Evolutionary conservation across 2,888 invertebrate species (phyloP).

Genomic region (Neoascia interrupta): DNA sequence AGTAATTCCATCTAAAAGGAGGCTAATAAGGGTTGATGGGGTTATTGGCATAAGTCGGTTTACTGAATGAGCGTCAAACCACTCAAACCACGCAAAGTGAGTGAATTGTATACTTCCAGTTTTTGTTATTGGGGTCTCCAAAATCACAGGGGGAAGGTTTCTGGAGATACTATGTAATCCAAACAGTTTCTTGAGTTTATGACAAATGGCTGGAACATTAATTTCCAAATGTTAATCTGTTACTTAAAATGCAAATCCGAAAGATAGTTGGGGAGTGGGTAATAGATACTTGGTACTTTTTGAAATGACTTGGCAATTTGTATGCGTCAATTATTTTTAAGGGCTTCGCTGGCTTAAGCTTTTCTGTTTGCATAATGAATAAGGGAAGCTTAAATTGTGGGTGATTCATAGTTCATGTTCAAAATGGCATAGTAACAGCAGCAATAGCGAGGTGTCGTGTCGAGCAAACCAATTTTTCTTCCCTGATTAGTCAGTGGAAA

Average conservation of each 20-base stretch:
- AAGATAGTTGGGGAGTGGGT: slow-evolving; percentile 47
- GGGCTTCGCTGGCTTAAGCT: too few relatives aligned
- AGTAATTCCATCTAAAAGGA: slow-evolving; percentile 37
- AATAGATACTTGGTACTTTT: slow-evolving; percentile 41
- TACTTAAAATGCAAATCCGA: slow-evolving; percentile 61
- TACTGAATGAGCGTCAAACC: slow-evolving; percentile 43
- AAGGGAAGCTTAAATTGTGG: too few relatives aligned
- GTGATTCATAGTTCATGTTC: too few relatives aligned
- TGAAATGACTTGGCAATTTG: slow-evolving; percentile 42
- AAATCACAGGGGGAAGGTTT: background rate
- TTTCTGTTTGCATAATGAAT: too few relatives aligned
- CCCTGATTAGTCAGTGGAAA: too few relatives aligned
- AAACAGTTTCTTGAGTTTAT: slow-evolving; percentile 56
- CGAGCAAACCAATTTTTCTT: too few relatives aligned
- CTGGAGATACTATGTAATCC: slow-evolving; percentile 46
- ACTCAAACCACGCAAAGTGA: slow-evolving; percentile 31
- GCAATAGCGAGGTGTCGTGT: too few relatives aligned
- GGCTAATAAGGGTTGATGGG: slow-evolving; percentile 66
- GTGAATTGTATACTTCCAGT: slow-evolving; percentile 32
- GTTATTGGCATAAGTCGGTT: slow-evolving; percentile 20
- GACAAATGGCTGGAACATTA: slow-evolving; percentile 61
- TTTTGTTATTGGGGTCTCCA: slow-evolving; percentile 5
- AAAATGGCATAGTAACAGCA: too few relatives aligned
- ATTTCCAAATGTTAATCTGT: slow-evolving; percentile 64
- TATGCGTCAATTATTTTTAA: slow-evolving; percentile 55